These are phyloP conservation scores for Drosophila stalkeri DNA, from an alignment of 2,888 invertebrate genomes.

Conservation along the genomic window DNA sequence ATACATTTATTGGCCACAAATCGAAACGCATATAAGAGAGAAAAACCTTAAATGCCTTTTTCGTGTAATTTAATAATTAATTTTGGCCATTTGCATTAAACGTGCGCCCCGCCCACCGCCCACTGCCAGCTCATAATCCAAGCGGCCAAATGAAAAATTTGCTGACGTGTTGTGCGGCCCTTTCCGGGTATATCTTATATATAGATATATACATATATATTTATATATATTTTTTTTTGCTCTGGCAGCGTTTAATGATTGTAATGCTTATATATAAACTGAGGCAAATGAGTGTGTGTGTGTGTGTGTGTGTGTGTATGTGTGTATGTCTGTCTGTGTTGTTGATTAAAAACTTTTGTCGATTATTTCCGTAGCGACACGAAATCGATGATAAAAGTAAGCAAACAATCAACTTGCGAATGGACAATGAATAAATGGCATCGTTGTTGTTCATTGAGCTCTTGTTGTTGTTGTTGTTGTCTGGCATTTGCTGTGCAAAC, in stretches of 20 bases:
- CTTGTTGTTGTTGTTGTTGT: conserved; percentile 17
- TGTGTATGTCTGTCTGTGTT: conserved; percentile 18
- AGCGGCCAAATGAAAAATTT: conserved; percentile 36
- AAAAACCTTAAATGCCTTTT: conserved; percentile 69
- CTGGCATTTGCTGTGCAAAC: conserved; percentile 61
- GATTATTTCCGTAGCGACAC: conserved; percentile 66
- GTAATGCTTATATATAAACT: conserved; percentile 37
- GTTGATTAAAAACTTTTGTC: conserved; percentile 79
- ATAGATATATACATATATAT: not conserved
- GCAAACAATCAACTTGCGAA: conserved; percentile 73
- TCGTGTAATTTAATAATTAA: conserved; percentile 80
- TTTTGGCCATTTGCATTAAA: conserved; percentile 76
- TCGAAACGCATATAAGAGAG: conserved; percentile 40
- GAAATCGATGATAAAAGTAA: conserved; percentile 80
- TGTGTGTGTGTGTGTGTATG: not conserved
- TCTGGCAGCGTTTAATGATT: conserved; percentile 38
- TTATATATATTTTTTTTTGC: not conserved
- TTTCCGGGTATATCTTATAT: conserved; percentile 5
- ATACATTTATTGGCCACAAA: conserved; percentile 46
- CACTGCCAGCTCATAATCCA: conserved; percentile 46
- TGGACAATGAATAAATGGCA: conserved; percentile 57
- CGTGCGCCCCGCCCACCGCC: not conserved
- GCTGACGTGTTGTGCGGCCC: conserved; percentile 46
- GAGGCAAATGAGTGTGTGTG: conserved; percentile 26
- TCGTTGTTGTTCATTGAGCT: conserved; percentile 16